Evolutionary conservation across 1,140 invertebrate genomes (phyloP).

Genomic region (Diachasmimorpha longicaudata): DNA sequence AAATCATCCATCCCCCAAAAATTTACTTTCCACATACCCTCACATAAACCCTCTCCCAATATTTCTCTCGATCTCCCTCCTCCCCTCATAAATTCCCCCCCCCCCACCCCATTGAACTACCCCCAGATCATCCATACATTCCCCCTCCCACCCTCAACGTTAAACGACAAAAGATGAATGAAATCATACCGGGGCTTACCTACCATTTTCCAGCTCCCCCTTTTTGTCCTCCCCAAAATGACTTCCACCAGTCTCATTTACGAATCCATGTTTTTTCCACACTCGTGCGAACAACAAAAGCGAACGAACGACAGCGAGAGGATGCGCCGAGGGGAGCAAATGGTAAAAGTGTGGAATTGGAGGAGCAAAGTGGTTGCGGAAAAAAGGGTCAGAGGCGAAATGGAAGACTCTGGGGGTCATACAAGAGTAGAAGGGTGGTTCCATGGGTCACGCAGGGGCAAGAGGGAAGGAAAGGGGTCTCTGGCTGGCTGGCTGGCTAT

Average conservation of each 20-base stretch:
- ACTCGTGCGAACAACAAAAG: neutral
- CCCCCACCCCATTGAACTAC: too few species aligned
- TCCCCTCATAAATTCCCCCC: too few species aligned
- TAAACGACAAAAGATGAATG: neutral
- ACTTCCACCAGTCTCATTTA: neutral
- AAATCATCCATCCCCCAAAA: too few species aligned
- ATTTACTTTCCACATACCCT: too few species aligned
- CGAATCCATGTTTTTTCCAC: conserved; percentile 5
- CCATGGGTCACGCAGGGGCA: conserved; percentile 31
- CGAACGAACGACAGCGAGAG: neutral
- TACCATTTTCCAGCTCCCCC: neutral
- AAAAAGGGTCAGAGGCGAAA: conserved; percentile 40
- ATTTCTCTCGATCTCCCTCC: too few species aligned
- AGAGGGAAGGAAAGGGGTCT: conserved; percentile 36
- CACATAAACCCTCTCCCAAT: too few species aligned
- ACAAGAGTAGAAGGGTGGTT: conserved; percentile 45
- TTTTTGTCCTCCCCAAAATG: neutral
- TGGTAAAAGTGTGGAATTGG: conserved; percentile 28
- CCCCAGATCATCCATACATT: too few species aligned
- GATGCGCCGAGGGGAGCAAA: neutral
- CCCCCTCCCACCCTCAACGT: too few species aligned
- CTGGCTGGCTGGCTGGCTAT: conserved; percentile 33
- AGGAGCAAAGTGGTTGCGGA: conserved; percentile 45
- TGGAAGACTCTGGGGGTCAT: conserved; percentile 35
- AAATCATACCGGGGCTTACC: neutral